Conservation (phyloP, 2,888 invertebrate genomes). For the Aphelenchoides bicaudatus region DNA sequence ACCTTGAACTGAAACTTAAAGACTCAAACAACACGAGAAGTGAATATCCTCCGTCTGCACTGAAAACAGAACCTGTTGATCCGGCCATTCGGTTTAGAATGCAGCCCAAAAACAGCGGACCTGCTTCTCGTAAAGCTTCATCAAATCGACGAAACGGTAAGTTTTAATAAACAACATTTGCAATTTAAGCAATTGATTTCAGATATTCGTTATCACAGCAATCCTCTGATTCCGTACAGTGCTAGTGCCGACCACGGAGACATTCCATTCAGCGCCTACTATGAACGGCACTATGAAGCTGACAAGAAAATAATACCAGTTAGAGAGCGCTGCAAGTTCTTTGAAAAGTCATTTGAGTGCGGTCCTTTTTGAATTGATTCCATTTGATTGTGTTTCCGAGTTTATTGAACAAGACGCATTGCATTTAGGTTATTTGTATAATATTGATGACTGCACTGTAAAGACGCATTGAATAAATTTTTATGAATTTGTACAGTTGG, state of each 20-base stretch:
- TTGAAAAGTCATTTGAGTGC: no score
- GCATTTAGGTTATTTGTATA: no score
- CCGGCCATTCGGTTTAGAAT: constrained; percentile 11
- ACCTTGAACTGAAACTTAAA: constrained; percentile 27
- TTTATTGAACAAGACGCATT: no score
- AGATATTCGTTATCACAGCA: constrained; percentile 56
- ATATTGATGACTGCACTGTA: no score
- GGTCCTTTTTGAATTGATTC: no score
- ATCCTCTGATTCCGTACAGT: constrained; percentile 42
- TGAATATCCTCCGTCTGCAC: not conserved
- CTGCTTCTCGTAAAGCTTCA: constrained; percentile 17
- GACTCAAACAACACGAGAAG: constrained; percentile 1
- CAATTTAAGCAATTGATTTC: constrained; percentile 21
- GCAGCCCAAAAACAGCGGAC: constrained; percentile 2
- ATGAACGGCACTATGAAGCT: constrained; percentile 1
- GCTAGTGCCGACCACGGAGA: constrained; percentile 33
- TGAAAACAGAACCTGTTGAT: not conserved
- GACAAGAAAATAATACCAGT: constrained; percentile 29
- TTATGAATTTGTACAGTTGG: no score
- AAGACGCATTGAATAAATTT: no score
- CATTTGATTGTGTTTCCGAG: no score
- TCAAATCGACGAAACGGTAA: constrained; percentile 18
- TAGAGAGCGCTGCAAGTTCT: constrained; percentile 56
- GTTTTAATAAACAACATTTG: not conserved
- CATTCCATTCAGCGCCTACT: constrained; percentile 23